Percentiles rank a stretch among this genome's conserved stretches.
Evolutionary conservation across 2,113 vertebrate species (phyloP).

Genomic region (Tychaedon coryphoeus): DNA sequence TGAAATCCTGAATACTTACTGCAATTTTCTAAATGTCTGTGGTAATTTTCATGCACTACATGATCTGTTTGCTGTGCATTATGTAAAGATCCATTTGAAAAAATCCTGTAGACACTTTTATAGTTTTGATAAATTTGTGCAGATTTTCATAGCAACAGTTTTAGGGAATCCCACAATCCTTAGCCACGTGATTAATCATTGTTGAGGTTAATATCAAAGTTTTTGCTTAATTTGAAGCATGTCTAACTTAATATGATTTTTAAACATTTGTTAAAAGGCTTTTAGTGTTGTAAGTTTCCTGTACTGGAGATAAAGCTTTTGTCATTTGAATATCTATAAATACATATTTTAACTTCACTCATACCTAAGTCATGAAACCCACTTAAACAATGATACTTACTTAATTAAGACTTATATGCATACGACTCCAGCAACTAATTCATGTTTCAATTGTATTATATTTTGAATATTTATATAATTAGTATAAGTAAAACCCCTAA

Average conservation of each 20-base stretch:
- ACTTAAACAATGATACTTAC: neutral
- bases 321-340: neutral
- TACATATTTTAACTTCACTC: neutral
- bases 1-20: neutral
- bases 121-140: neutral
- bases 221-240: neutral
- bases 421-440: neutral
- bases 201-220: neutral
- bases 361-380: neutral
- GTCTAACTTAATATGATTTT: neutral
- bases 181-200: neutral
- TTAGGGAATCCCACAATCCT: neutral
- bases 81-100: neutral
- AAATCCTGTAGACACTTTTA: neutral
- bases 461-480: neutral
- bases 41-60: neutral
- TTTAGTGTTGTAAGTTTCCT: neutral
- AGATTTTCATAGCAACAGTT: neutral
- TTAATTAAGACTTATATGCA: neutral
- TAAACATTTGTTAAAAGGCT: neutral
- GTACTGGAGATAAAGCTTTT: neutral
- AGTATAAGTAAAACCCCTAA: rapidly evolving
- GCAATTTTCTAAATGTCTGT: neutral
- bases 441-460: neutral
- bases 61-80: neutral